These are phyloP conservation scores for Bacillus rossius DNA, from an alignment of 1,140 invertebrate species.

Conservation along the genomic window DNA sequence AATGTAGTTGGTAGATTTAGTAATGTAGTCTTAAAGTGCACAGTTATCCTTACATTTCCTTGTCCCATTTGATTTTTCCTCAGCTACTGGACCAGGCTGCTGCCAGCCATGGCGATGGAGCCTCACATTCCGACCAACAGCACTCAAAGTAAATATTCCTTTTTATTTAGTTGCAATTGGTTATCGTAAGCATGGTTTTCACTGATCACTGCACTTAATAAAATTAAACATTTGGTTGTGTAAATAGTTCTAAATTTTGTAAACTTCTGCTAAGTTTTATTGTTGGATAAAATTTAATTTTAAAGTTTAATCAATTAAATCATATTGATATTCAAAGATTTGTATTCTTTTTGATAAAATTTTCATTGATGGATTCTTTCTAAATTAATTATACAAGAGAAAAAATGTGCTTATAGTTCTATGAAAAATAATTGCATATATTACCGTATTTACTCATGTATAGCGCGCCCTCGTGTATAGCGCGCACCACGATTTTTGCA, in stretches of 20 bases:
- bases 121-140: constrained; percentile 27
- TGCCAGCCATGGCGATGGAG: constrained; percentile 12
- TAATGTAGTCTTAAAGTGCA: constrained; percentile 5
- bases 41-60: constrained; percentile 13
- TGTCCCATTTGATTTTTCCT: constrained; percentile 34
- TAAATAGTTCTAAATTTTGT: constrained; percentile 6
- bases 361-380: no score
- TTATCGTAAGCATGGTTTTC: constrained; percentile 10
- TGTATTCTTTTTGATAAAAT: no score
- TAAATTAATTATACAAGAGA: no score
- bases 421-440: no score
- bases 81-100: constrained; percentile 55
- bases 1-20: neutral
- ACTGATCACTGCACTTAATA: constrained; percentile 7
- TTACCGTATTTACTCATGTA: no score
- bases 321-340: no score
- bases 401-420: no score
- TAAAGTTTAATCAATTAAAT: no score
- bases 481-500: no score
- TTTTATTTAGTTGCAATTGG: constrained; percentile 15
- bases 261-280: constrained; percentile 5
- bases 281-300: no score
- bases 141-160: constrained; percentile 53
- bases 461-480: no score
- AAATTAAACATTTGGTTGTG: neutral